These are phyloP conservation scores for Bubo scandiacus DNA, from an alignment of 2,113 vertebrate species.

Conservation along the genomic window DNA sequence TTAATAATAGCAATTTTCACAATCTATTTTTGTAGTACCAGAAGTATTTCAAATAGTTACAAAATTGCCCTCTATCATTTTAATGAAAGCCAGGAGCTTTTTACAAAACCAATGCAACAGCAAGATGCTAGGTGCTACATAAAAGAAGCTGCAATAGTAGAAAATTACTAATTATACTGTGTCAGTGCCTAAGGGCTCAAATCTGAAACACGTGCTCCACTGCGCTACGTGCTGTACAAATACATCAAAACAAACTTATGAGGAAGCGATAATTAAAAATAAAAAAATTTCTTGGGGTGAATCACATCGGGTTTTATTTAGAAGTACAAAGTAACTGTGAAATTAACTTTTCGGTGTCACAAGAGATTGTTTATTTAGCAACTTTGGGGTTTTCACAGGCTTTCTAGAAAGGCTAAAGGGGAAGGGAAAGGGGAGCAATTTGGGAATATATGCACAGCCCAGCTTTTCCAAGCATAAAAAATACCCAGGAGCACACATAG, in stretches of 20 bases:
- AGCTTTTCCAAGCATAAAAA: background rate
- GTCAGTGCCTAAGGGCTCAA: too few species aligned
- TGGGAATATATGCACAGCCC: background rate
- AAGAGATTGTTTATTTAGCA: background rate
- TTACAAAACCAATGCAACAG: background rate
- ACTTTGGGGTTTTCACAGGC: accelerated
- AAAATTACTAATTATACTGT: background rate
- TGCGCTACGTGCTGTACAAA: too few species aligned
- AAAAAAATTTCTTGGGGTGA: background rate
- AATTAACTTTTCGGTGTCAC: background rate
- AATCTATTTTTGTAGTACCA: background rate
- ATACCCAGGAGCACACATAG: accelerated
- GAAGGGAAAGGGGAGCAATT: background rate
- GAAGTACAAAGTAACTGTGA: background rate
- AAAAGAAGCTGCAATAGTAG: background rate
- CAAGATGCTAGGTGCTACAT: background rate
- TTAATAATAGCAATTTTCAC: background rate
- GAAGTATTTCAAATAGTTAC: background rate
- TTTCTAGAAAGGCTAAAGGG: background rate
- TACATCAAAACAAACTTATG: background rate
- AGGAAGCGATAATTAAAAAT: background rate
- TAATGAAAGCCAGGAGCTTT: background rate
- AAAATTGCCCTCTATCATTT: background rate
- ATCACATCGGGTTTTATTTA: background rate
- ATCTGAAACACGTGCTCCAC: background rate